Evolutionary conservation across 2,888 invertebrate species (phyloP), one percentile per base, ranked within the genome.

Genomic region (Syrphus vitripennis): DNA sequence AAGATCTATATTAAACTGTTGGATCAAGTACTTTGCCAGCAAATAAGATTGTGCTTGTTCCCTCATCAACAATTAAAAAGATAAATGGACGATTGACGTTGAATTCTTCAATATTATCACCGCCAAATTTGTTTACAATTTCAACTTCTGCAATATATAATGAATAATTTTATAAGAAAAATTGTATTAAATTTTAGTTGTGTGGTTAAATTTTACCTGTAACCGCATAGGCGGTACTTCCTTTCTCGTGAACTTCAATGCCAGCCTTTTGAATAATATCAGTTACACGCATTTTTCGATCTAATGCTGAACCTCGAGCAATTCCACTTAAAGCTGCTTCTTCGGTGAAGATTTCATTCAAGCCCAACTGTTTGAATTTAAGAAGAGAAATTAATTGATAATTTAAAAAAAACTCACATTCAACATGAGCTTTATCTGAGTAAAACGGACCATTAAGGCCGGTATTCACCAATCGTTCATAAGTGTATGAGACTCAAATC

Each of bases 31-130:
- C 94, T 91, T 95, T 94, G 37, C 97, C 97, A 34, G 95, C 94
- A 92, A 96, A 96, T 26, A 97, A 92, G 63, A 96, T 94, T 42
- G 95, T 95, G n/a, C 95, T 94, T 0, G 95, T 95, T 0, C 93
- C 92, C 89, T 96, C 95, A 88, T 97, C 97, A 90, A 96, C 95
- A 83, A 97, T 95, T 91, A 95, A 95, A 93, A 97, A 96, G 70
- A 97, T 89, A 93, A 97, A 97, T 0, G 97, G 97, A 86, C 94
- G 95, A 90, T 95, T 94, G 1, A 95, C 96, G 53, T 94, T 93
- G 90, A 97, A 95, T 74, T 94, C 94, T 76, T 93, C 91, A 4
- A 93, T 91, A 34, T 93, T 93, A 42, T 94, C 93, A 77, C 94
- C 94, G 0, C 96, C 95, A 88, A 96, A 96, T 92, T 96, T 96